Percentiles rank a stretch among this genome's conserved stretches.
These are phyloP conservation scores for Dynastes grantii DNA, from an alignment of 2,888 invertebrate genomes.

Conservation along the genomic window DNA sequence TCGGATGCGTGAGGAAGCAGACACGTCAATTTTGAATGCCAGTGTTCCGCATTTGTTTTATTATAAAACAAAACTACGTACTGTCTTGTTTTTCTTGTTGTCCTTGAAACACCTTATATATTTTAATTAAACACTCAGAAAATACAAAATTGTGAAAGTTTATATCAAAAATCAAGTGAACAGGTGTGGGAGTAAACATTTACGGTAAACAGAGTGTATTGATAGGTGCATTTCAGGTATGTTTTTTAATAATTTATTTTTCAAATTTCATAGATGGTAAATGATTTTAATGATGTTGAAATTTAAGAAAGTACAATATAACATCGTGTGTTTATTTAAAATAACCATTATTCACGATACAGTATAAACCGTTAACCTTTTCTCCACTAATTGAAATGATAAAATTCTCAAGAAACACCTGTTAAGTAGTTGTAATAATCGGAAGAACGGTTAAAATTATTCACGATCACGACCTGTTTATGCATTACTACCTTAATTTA, in stretches of 20 bases:
- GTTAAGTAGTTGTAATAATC: constrained; percentile 32
- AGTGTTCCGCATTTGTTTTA: constrained; percentile 34
- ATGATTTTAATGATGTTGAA: neutral
- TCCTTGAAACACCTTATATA: neutral
- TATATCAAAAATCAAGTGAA: constrained; percentile 38
- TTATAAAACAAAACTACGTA: neutral
- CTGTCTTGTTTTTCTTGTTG: neutral
- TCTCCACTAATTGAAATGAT: constrained; percentile 26
- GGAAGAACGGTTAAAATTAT: constrained; percentile 3
- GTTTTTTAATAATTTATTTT: constrained; percentile 7
- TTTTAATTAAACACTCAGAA: constrained; percentile 1
- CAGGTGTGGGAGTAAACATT: constrained; percentile 51
- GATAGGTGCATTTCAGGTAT: constrained; percentile 37
- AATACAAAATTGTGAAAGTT: constrained; percentile 27
- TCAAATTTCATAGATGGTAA: neutral
- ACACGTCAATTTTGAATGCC: constrained; percentile 51
- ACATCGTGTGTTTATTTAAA: neutral
- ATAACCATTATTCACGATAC: neutral
- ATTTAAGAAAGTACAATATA: neutral
- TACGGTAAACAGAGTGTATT: constrained; percentile 46
- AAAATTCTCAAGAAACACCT: constrained; percentile 31
- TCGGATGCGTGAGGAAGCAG: constrained; percentile 50
- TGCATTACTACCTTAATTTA: no score
- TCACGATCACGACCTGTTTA: neutral
- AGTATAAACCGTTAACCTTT: constrained; percentile 34